Conservation (phyloP, 2,113 vertebrate genomes). For the Fregata magnificens region DNA sequence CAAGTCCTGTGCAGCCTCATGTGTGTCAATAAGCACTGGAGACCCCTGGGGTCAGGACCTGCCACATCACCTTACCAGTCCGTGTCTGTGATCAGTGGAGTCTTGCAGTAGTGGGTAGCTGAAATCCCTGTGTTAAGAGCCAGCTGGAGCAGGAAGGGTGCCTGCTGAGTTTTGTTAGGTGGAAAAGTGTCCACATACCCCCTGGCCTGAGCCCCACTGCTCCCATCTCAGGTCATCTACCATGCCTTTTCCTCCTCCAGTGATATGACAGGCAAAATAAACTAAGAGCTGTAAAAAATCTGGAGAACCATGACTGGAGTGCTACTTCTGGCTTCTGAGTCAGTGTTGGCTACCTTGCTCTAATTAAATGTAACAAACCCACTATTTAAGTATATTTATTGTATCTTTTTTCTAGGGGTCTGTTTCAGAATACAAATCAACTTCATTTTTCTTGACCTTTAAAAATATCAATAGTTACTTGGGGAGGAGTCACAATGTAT, state of each 20-base stretch:
- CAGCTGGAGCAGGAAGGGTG: not conserved
- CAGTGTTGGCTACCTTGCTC: not conserved
- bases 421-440: not conserved
- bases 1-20: not conserved
- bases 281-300: not conserved
- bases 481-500: not conserved
- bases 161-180: not conserved
- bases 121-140: not conserved
- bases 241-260: not conserved
- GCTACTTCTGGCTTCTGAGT: not conserved
- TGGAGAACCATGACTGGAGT: not conserved
- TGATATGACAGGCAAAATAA: not conserved
- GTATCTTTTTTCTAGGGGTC: not conserved
- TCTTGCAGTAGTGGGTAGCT: not conserved
- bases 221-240: not conserved
- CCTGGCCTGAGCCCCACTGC: not conserved
- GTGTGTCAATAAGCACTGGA: rapidly evolving
- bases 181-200: not conserved
- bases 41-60: not conserved
- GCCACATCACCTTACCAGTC: not conserved
- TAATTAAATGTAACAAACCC: not conserved
- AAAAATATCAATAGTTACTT: not conserved
- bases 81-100: not conserved
- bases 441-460: not conserved
- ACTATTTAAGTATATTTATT: not conserved